Evolutionary conservation across 1,140 invertebrate species (phyloP).

Genomic region (Ruditapes philippinarum): DNA sequence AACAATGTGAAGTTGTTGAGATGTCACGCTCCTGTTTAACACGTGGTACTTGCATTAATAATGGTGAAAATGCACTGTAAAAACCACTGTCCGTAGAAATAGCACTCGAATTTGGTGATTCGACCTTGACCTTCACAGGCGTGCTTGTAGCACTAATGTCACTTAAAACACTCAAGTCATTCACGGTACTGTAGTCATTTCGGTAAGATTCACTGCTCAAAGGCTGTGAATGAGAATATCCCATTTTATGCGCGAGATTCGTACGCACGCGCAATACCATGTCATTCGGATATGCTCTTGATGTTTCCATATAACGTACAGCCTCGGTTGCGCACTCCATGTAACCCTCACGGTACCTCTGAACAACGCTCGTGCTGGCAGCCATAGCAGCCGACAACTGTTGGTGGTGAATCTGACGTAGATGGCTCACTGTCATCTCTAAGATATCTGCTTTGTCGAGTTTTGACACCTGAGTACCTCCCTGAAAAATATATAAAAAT

Average conservation of each 20-base stretch:
- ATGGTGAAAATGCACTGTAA: constrained; percentile 48
- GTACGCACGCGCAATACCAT: constrained; percentile 41
- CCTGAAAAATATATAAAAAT: constrained; percentile 65
- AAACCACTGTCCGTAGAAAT: constrained; percentile 51
- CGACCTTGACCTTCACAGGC: constrained; percentile 49
- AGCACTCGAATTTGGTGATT: constrained; percentile 37
- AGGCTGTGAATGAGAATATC: neutral
- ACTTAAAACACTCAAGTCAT: neutral
- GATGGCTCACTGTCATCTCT: constrained; percentile 98
- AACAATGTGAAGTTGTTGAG: neutral
- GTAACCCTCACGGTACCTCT: constrained; percentile 96
- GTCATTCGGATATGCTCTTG: constrained; percentile 88
- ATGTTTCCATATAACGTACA: constrained; percentile 92
- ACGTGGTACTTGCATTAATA: constrained; percentile 43
- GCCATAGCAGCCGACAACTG: constrained; percentile 89
- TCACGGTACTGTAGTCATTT: neutral
- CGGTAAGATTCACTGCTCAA: neutral
- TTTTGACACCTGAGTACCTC: constrained; percentile 92
- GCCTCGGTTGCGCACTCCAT: constrained; percentile 95
- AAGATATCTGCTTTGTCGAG: constrained; percentile 98
- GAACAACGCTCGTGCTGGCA: constrained; percentile 92
- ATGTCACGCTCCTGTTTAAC: neutral
- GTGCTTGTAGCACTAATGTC: constrained; percentile 42
- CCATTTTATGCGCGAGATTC: constrained; percentile 36
- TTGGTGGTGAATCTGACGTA: constrained; percentile 85